Evolutionary conservation across 2,888 invertebrate genomes (phyloP), one percentile per base, ranked within the genome.

Genomic region (Plagiodera versicolora): DNA sequence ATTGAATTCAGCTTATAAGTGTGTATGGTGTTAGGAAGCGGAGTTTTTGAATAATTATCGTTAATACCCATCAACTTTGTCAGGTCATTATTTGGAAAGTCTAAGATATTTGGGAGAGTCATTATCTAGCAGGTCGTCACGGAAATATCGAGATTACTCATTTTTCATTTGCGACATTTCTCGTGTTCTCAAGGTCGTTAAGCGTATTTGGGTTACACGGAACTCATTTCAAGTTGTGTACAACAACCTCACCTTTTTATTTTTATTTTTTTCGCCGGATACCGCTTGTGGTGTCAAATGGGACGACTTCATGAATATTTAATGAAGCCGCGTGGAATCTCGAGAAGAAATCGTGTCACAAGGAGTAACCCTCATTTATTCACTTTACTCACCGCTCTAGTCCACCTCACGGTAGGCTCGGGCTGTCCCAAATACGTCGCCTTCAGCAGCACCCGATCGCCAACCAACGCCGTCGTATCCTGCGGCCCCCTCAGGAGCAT

Each of bases 341-440:
- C 39, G 39, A 8, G 39, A 39, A 39, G 39, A 39, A 39, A 32
- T 52, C 18, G 14, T 24, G 30, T 52, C 35, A 52, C 14, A 52
- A 10, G 30, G 17, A 30, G n/a, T 52, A 1, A 48, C n/a, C n/a
- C n/a, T n/a, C n/a, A n/a, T n/a, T n/a, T n/a, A n/a, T n/a, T n/a
- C 46, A 20, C 28, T 18, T 1, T 16, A 84, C 87, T 85, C 80
- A 90, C 90, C 80, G 87, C 88, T 82, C 86, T 86, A 52, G 86
- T 84, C 90, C 90, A 91, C 72, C 82, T 82, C 64, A 90, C 85
- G 19, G 75, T 79, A 3, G 89, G 89, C 71, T 84, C 83, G 53
- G 90, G 89, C 64, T 81, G 79, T 64, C 89, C 89, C 70, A 83
- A 81, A 78, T 85, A 89, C 57, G 82, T 81, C 17, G 86, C 86